Evolutionary conservation across 2,113 vertebrate species (phyloP), one percentile per base, ranked within the genome.

Genomic region (Entomyzon cyanotis): DNA sequence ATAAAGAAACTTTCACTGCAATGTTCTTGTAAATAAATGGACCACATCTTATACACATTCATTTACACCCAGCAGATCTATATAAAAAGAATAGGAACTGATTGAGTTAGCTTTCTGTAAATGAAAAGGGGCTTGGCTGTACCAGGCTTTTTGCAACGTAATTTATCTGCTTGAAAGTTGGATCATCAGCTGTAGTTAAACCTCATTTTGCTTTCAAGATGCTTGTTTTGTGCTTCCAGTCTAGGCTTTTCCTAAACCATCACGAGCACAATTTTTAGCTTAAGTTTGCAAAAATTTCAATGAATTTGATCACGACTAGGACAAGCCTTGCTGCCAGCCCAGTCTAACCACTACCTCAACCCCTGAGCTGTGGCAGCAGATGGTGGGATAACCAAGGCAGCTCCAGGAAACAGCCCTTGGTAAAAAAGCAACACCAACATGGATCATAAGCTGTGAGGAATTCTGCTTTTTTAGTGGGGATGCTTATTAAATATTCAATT

Each of bases 61-160:
- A 93, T 96, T 92, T 95, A 74, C 85, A 90, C 44, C 12, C 76
- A 90, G 88, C 71, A 90, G 79, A 90, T 88, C 85, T 89, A 78
- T 95, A 87, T 81, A 75, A 90, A 93, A 94, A 96, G 90, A 95
- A 96, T 95, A 92, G 95, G 81, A 87, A 65, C 87, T 96, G 93
- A 97, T 96, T 97, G 94, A 94, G 94, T 97, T 97, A 95, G 93
- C 53, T 93, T 93, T 80, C 71, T 60, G 56, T 93, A 96, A 95
- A 93, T 95, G 93, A 86, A 93, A 96, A 88, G 82, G 71, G 59
- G 47, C 68, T 95, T 94, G 85, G 71, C 86, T 96, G 83, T 74
- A 81, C 71, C 64, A 94, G 56, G 52, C 52, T 87, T 90, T 93
- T 81, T 86, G 83, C 92, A 84, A 69, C 95, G 93, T 81, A 87